Percentiles rank a stretch among this genome's conserved stretches.
These are phyloP conservation scores for Lethrus apterus DNA, from an alignment of 1,140 invertebrate species.

Conservation along the genomic window DNA sequence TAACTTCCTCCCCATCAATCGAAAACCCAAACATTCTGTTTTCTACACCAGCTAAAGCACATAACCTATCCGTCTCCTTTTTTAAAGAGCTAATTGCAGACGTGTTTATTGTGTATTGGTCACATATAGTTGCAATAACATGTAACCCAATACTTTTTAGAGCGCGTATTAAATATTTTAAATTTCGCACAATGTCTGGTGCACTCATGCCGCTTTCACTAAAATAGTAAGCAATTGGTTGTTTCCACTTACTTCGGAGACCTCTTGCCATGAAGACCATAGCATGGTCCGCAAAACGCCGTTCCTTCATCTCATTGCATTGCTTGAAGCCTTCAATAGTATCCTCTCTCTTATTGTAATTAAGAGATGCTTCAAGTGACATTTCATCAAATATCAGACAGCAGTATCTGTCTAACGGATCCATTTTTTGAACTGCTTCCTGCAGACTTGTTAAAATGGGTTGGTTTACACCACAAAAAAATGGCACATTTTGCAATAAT, in stretches of 20 bases:
- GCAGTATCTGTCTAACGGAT: slow-evolving; percentile 22
- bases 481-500: slow-evolving; percentile 18
- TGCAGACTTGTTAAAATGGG: slow-evolving; percentile 19
- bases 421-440: slow-evolving; percentile 16
- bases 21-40: background rate
- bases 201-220: background rate
- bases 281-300: slow-evolving; percentile 23
- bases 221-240: slow-evolving; percentile 22
- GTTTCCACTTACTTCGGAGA: slow-evolving; percentile 20
- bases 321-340: slow-evolving; percentile 19
- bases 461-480: slow-evolving; percentile 20
- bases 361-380: slow-evolving; percentile 21
- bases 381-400: slow-evolving; percentile 34
- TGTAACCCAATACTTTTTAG: background rate
- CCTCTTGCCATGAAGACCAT: slow-evolving; percentile 28
- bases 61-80: background rate
- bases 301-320: slow-evolving; percentile 13
- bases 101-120: slow-evolving; percentile 1
- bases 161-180: background rate
- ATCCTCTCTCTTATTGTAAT: slow-evolving; percentile 23
- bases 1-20: background rate
- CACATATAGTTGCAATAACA: slow-evolving; percentile 4
- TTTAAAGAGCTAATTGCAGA: slow-evolving; percentile 20
- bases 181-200: background rate
- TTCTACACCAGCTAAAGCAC: background rate